These are phyloP conservation scores for Scrobipalpa atriplicella DNA, from an alignment of 2,888 invertebrate genomes.

Conservation along the genomic window DNA sequence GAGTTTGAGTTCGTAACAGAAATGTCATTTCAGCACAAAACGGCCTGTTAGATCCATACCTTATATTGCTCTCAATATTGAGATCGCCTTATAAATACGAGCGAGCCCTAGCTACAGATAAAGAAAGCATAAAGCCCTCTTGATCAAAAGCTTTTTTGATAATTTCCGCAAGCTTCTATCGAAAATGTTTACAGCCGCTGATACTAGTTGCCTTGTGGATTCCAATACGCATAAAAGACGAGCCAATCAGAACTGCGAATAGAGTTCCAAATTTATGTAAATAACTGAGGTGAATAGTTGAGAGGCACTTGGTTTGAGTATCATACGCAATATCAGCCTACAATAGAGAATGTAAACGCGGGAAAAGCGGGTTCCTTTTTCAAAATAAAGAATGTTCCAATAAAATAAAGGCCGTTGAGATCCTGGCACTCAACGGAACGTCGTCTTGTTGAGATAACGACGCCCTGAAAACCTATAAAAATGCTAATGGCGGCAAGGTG, in stretches of 20 bases:
- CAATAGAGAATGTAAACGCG: neutral
- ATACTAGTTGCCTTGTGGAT: slow-evolving; percentile 7
- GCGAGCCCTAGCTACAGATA: neutral
- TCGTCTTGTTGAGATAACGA: slow-evolving; percentile 55
- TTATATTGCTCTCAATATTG: too few species aligned
- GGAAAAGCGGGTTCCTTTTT: neutral
- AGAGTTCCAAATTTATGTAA: slow-evolving; percentile 15
- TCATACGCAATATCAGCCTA: slow-evolving; percentile 1
- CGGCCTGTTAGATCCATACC: too few species aligned
- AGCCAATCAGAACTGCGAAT: slow-evolving; percentile 14
- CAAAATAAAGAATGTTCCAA: neutral
- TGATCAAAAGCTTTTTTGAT: neutral
- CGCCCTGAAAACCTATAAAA: slow-evolving; percentile 62
- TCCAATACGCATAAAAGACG: neutral
- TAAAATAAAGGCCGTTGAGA: slow-evolving; percentile 14
- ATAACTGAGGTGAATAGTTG: slow-evolving; percentile 14
- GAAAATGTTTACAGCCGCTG: neutral
- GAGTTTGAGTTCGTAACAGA: too few species aligned
- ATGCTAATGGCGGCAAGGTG: slow-evolving; percentile 66
- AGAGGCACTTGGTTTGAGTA: slow-evolving; percentile 2
- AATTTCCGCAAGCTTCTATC: neutral
- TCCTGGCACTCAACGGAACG: slow-evolving; percentile 1
- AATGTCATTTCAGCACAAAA: too few species aligned
- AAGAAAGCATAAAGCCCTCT: neutral
- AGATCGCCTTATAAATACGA: too few species aligned